Evolutionary conservation across 1,140 invertebrate genomes (phyloP), one percentile per base, ranked within the genome.

Genomic region (Mizuhopecten yessoensis): DNA sequence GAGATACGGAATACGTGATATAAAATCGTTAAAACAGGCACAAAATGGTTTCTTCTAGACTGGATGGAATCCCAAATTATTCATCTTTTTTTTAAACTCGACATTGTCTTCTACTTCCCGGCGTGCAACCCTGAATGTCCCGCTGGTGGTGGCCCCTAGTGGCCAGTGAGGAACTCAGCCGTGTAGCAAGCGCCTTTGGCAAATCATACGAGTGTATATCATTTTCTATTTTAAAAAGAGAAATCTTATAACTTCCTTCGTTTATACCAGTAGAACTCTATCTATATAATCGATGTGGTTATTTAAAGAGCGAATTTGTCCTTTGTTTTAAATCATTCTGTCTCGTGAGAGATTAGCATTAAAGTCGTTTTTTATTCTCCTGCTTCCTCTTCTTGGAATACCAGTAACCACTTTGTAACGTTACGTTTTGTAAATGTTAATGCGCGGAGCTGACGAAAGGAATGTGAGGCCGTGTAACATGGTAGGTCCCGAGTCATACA

Each of bases 11-110:
- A 88, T 45, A 57, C 87, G 86, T 90, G 91, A 92, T 92, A 89
- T 87, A 92, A 92, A 92, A 92, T 92, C 91, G 89, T 92, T 91
- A 91, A 89, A 89, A 86, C 34, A 89, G 88, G 86, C 90, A 91
- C 57, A 86, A 90, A 91, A 91, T 91, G 87, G 86, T 86, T 88
- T 75, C 87, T 86, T 75, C 33, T 34, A 34, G 88, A 91, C 88
- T 88, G 39, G 86, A 91, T 89, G 90, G 57, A 91, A 91, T 86
- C 45, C 17, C 13, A 39, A 86, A 34, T 86, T 88, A 91, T 89
- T 57, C 86, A 88, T 75, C 57, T 75, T 17, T 75, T 75, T 39
- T 75, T 75, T 75, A 75, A 75, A 75, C 57, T 75, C 57, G 57
- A n/a, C 57, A 75, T 75, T 75, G 57, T 75, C 57, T 75, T 75